A percentile compares a stretch with the other conserved stretches of the same genome.
These are phyloP conservation scores for Vannuccia rotundouncinata DNA, from an alignment of 2,888 invertebrate species.

Conservation along the genomic window DNA sequence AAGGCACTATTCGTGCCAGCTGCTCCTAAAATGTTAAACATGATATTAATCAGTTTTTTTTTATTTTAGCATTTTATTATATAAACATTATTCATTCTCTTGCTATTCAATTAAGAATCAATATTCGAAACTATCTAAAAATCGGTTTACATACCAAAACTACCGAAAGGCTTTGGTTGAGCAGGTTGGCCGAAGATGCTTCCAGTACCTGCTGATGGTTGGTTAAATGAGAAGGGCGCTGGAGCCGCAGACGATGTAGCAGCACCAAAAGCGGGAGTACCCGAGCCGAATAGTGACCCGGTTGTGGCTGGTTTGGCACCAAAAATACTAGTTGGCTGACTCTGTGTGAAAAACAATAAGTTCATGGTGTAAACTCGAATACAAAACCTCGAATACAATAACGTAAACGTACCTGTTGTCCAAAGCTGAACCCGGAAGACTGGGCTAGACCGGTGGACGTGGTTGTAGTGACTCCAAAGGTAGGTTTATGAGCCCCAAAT, in stretches of 20 bases:
- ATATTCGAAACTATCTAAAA: no score
- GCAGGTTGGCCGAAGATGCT: slow-evolving; percentile 26
- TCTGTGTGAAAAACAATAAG: no score
- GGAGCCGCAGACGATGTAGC: slow-evolving; percentile 41
- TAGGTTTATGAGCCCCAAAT: no score
- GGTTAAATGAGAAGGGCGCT: slow-evolving; percentile 28
- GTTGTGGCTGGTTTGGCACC: slow-evolving; percentile 41
- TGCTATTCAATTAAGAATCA: no score
- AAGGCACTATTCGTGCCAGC: slow-evolving; percentile 33
- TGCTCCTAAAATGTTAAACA: no score
- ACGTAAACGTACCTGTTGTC: not conserved
- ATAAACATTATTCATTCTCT: no score
- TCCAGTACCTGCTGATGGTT: not conserved
- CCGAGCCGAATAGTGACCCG: slow-evolving; percentile 43
- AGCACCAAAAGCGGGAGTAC: slow-evolving; percentile 59
- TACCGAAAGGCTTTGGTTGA: slow-evolving; percentile 33
- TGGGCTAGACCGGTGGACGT: not conserved
- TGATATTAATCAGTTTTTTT: no score
- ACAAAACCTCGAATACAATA: not conserved
- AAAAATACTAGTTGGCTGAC: slow-evolving; percentile 39
- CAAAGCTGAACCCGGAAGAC: not conserved
- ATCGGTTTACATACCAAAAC: no score
- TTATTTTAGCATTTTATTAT: no score
- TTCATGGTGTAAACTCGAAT: no score
- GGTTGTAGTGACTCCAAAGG: no score